phyloP scores from a whole-genome alignment of 2,888 invertebrate genomes.

The Teleiodes luculella region DNA sequence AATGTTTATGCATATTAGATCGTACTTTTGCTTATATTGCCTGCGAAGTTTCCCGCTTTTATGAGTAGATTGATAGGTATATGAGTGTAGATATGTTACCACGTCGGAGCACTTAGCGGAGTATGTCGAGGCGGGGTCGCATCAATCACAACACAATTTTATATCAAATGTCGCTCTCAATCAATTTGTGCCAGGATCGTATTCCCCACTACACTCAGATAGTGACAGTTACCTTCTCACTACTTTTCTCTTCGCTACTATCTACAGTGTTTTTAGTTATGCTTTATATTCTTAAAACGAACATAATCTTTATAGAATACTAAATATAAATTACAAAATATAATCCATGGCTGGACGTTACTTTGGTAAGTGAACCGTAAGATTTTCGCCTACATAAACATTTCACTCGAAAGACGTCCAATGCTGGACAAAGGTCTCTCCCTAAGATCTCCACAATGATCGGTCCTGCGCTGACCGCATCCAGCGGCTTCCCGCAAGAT shows the following conservation, averaged over 20 bases:
- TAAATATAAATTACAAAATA: too few species aligned
- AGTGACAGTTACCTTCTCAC: constrained; percentile 44
- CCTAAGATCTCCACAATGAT: too few species aligned
- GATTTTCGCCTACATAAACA: background rate
- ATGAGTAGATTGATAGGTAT: constrained; percentile 29
- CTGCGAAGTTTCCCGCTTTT: constrained; percentile 13
- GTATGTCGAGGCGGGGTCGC: constrained; percentile 56
- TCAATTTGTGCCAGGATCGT: constrained; percentile 75
- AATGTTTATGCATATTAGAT: constrained; percentile 1
- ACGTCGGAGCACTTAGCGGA: constrained; percentile 74
- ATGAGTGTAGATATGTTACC: constrained; percentile 43
- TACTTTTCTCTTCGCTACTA: constrained; percentile 26
- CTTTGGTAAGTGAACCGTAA: too few species aligned
- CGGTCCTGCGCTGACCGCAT: too few species aligned
- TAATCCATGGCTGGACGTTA: too few species aligned
- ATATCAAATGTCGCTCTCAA: constrained; percentile 79
- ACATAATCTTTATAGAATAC: too few species aligned
- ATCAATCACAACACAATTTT: constrained; percentile 79
- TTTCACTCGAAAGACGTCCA: too few species aligned
- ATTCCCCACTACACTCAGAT: constrained; percentile 58
- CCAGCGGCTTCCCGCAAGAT: too few species aligned
- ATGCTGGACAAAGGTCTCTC: too few species aligned
- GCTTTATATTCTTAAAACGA: background rate
- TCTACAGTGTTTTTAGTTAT: background rate
- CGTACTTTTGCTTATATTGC: constrained; percentile 1